These are phyloP conservation scores for Rachycentron canadum DNA, from an alignment of 2,797 vertebrate species.

Conservation along the genomic window DNA sequence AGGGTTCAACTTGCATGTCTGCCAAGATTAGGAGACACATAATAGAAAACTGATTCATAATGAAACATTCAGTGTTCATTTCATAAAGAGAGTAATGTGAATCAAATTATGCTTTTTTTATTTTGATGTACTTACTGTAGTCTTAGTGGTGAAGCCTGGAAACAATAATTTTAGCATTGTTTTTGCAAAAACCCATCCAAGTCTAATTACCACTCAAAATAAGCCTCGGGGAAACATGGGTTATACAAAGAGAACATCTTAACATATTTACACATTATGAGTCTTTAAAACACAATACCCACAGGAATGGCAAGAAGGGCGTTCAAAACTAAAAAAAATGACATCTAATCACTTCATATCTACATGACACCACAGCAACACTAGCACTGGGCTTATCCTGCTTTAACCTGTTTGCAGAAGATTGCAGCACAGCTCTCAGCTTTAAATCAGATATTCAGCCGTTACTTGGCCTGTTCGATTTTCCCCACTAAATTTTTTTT, in stretches of 20 bases:
- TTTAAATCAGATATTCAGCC: constrained; percentile 78
- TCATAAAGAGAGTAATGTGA: constrained; percentile 45
- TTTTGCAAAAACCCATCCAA: constrained; percentile 42
- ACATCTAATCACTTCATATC: constrained; percentile 59
- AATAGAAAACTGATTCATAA: constrained; percentile 54
- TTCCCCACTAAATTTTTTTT: constrained; percentile 67
- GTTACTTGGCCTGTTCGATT: constrained; percentile 75
- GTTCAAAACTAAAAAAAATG: constrained; percentile 21
- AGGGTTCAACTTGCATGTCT: constrained; percentile 52
- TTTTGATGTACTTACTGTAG: constrained; percentile 47
- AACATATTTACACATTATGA: constrained; percentile 52
- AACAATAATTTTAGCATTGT: constrained; percentile 56
- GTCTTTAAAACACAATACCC: constrained; percentile 49
- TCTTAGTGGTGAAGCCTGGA: constrained; percentile 53
- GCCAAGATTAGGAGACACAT: constrained; percentile 60
- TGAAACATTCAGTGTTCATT: constrained; percentile 50
- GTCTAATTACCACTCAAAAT: constrained; percentile 61
- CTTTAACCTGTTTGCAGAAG: constrained; percentile 72
- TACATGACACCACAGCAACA: constrained; percentile 40
- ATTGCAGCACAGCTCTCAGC: constrained; percentile 58
- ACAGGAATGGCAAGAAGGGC: constrained; percentile 34
- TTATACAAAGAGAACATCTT: constrained; percentile 47
- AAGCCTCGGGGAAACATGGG: constrained; percentile 40
- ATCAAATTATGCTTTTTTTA: constrained; percentile 51
- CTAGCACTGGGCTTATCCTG: constrained; percentile 53